Conservation (phyloP, 2,113 vertebrate species). For the Leptocoma aspasia region DNA sequence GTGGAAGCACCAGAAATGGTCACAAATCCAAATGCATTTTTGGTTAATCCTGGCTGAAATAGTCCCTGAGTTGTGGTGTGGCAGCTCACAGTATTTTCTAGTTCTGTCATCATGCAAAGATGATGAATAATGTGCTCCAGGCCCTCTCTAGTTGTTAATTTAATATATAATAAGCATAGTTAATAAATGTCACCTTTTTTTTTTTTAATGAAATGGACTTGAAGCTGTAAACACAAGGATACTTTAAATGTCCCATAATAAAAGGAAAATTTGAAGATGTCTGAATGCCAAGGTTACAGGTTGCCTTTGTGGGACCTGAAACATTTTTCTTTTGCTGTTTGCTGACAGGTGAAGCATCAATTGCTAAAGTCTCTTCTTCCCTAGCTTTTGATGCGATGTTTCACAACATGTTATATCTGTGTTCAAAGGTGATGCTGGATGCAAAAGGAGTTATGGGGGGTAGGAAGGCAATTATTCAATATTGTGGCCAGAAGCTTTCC, state of each 20-base stretch:
- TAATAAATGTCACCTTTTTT: not conserved
- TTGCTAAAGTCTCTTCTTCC: not conserved
- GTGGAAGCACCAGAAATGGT: not conserved
- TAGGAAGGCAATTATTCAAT: not conserved
- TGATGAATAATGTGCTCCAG: not conserved
- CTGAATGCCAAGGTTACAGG: not conserved
- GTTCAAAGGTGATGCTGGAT: not conserved
- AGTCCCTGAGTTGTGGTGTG: rapidly evolving
- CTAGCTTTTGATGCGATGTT: not conserved
- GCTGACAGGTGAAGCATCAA: not conserved
- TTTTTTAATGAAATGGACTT: not conserved
- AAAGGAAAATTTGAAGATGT: not conserved
- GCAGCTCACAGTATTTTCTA: not conserved
- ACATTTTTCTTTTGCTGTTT: not conserved
- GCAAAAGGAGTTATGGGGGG: not conserved
- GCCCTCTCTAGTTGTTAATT: not conserved
- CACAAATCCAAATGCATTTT: not conserved
- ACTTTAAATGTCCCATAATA: not conserved
- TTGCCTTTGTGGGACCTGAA: not conserved
- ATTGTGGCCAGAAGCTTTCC: not conserved
- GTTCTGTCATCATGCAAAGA: not conserved
- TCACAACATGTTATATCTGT: not conserved
- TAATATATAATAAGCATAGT: not conserved
- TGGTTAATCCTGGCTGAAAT: not conserved
- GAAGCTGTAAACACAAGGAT: not conserved